Base-by-base conservation (phyloP, 2,113 vertebrate species). In the Phalacrocorax carbo region DNA sequence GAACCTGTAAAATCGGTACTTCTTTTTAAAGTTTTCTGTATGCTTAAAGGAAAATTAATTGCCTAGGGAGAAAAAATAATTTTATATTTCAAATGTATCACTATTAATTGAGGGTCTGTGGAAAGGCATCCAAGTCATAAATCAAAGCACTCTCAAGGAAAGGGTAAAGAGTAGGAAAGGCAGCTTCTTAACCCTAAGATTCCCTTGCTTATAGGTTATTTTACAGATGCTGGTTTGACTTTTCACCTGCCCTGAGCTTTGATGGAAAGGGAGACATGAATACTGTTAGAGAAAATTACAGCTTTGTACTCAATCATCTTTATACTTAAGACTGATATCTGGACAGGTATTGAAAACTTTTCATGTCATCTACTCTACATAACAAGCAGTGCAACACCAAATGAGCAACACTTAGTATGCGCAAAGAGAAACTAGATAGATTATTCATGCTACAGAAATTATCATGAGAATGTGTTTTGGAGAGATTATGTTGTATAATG, bases 331-430 rank as follows among this genome's bases (percentile, higher is more conserved):
- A 58, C 19, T 52, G 18, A 1, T 73, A 40, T 34, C 36, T 83
- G 26, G 26, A 27, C 34, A 65, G 32, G 10, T 49, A 68, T 13
- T 48, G 26, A 84, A 76, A 82, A 65, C 7, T 49, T 69, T 66
- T 27, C 0, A 0, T 58, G 13, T 77, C 29, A 44, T 77, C 40
- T 36, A 13, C 17, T 73, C 22, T 65, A 10, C 11, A 13, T 2
- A 51, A n/a, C 18, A 79, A 86, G 34, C 5, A 64, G 32, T 36
- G 30, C 27, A 64, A 26, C 23, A 32, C 10, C 44, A 79, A 72
- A 82, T 60, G 15, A 57, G 13, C 14, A 80, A 40, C n/a, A 82
- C 32, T 52, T 62, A 79, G 16, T 27, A 30, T 10, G 20, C 49
- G 49, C 38, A 68, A 90, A 87, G 36, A 48, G 27, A 71, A 82